Evolutionary conservation across 2,797 vertebrate genomes (phyloP).

Genomic region (Hapalemur alaotrensis): DNA sequence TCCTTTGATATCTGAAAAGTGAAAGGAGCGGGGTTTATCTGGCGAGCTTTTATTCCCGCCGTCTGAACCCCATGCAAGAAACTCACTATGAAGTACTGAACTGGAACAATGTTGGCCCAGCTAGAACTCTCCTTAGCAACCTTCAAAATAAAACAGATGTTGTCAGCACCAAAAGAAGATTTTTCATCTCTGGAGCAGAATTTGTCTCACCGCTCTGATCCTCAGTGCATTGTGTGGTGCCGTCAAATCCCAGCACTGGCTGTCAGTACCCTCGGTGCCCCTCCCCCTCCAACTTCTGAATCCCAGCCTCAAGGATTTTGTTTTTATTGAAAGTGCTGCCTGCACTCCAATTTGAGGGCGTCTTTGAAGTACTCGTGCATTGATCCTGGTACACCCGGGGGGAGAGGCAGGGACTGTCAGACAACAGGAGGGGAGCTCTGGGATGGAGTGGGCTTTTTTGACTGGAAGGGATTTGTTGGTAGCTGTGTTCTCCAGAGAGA

Average conservation of each 20-base stretch:
- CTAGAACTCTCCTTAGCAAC: slow-evolving; percentile 76
- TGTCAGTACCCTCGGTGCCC: background rate
- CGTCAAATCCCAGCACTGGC: background rate
- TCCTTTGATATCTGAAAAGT: slow-evolving; percentile 80
- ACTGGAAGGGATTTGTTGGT: slow-evolving; percentile 45
- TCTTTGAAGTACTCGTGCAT: slow-evolving; percentile 57
- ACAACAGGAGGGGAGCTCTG: background rate
- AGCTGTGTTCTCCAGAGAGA: slow-evolving; percentile 50
- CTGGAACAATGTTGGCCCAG: slow-evolving; percentile 80
- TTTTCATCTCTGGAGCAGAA: slow-evolving; percentile 69
- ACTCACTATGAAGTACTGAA: slow-evolving; percentile 68
- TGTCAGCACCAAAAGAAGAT: slow-evolving; percentile 60
- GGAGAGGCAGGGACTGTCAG: slow-evolving; percentile 31
- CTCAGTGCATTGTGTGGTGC: background rate
- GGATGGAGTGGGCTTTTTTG: slow-evolving; percentile 24
- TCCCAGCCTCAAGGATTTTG: background rate
- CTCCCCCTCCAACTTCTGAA: background rate
- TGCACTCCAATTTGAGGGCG: slow-evolving; percentile 51
- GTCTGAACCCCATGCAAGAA: slow-evolving; percentile 73
- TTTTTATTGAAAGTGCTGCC: slow-evolving; percentile 44
- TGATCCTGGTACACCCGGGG: slow-evolving; percentile 41
- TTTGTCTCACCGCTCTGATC: slow-evolving; percentile 55
- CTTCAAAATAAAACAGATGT: slow-evolving; percentile 79
- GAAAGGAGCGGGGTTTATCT: slow-evolving; percentile 77
- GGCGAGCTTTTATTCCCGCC: slow-evolving; percentile 77